Base-by-base conservation (phyloP, 2,113 vertebrate species). In the Zapus hudsonius region DNA sequence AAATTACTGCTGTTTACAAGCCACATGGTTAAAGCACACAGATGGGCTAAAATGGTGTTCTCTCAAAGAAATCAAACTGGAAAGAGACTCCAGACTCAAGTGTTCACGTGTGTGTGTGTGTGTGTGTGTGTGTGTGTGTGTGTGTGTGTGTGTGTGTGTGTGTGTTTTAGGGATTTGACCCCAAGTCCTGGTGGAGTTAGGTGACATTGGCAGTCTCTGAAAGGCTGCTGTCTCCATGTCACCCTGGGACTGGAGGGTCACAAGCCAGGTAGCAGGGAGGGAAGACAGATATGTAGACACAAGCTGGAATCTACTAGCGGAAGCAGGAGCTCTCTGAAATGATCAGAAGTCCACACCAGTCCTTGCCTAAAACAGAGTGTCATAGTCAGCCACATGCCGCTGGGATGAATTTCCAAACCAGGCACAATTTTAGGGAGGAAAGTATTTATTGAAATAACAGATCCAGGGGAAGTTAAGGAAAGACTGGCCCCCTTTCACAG, bases 41-140 rank as follows among this genome's bases (percentile, higher is more conserved):
- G 75, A 42, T 1, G 16, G 19, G 74, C 11, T 0, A 17, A 13
- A 29, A 3, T 3, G 19, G 36, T 15, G 25, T 47, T 33, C 66
- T 55, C 38, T 59, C 40, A 81, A 27, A 79, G 40, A 80, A 73
- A 72, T 33, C 57, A 29, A 83, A 11, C 42, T 29, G 6, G 23
- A 2, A 13, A 4, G 38, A 85, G 59, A 69, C 1, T 2, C 1
- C 8, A n/a, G n/a, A n/a, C n/a, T n/a, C n/a, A 42, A 38, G 47
- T 17, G 29, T 42, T 59, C 17, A 10, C 3, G 13, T 4, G 8
- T 33, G 10, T 44, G 55, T 25, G 33, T 9, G 42, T 16, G 6
- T 33, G 16, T 5, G 16, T 15, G 38, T 5, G 11, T n/a, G 8
- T 5, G 33, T n/a, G 2, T 0, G 11, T 0, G 5, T 4, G 0